Conservation (phyloP, 1,140 invertebrate genomes). For the Drosophila mayri region DNA sequence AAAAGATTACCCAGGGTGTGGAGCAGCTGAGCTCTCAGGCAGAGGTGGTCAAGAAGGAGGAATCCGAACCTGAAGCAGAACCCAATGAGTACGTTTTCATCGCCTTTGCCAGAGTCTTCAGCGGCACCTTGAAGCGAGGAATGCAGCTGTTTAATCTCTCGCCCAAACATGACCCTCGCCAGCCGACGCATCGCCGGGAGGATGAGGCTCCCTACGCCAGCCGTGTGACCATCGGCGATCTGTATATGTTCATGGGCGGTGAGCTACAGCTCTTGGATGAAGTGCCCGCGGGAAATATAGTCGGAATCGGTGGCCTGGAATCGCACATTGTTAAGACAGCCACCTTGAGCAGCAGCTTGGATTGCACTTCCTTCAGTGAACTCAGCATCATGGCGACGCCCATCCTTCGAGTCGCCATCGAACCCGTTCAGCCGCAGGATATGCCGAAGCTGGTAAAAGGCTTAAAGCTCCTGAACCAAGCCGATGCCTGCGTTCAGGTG, state of each 20-base stretch:
- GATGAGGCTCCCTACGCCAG: conserved; percentile 86
- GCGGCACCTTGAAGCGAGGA: conserved; percentile 93
- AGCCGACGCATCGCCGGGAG: conserved; percentile 61
- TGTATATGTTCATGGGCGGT: conserved; percentile 97
- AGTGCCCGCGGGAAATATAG: conserved; percentile 95
- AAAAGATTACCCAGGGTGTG: conserved; percentile 85
- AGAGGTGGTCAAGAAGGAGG: conserved; percentile 63
- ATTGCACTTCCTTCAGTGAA: conserved; percentile 96
- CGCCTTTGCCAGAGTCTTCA: conserved; percentile 97
- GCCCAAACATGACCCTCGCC: conserved; percentile 95
- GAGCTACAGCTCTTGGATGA: conserved; percentile 93
- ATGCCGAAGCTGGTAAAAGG: conserved; percentile 93
- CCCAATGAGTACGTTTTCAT: conserved; percentile 90
- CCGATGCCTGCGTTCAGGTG: conserved; percentile 97
- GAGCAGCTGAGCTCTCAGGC: conserved; percentile 64
- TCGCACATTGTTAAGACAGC: conserved; percentile 95
- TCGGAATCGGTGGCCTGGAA: conserved; percentile 95
- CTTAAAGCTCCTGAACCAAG: conserved; percentile 85
- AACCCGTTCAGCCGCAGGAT: conserved; percentile 93
- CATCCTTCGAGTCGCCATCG: conserved; percentile 97
- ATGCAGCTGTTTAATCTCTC: conserved; percentile 93
- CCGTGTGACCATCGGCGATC: conserved; percentile 87
- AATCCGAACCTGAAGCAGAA: conserved; percentile 63
- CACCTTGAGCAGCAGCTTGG: conserved; percentile 93
- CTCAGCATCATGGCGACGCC: conserved; percentile 92